Conservation (phyloP, 2,113 vertebrate species). For the Fregata magnificens region DNA sequence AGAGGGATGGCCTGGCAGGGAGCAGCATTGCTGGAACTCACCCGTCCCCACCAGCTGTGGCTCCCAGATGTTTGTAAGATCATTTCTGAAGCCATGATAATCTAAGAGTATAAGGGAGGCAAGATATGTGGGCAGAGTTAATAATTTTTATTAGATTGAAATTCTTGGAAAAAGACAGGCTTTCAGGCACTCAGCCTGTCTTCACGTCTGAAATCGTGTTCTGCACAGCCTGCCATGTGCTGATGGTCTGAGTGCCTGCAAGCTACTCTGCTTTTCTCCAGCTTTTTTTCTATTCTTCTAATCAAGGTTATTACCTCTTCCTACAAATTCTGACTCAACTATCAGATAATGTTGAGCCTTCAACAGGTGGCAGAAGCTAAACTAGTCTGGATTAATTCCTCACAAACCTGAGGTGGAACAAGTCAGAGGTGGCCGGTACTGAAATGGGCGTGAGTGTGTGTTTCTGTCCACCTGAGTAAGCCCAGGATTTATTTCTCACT, state of each 20-base stretch:
- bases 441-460: not conserved
- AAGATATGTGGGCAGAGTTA: not conserved
- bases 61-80: not conserved
- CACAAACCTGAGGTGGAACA: not conserved
- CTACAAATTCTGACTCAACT: not conserved
- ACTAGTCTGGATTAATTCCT: not conserved
- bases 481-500: not conserved
- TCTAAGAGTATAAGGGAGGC: not conserved
- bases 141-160: not conserved
- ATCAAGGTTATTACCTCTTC: not conserved
- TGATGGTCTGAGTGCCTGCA: not conserved
- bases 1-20: conserved; percentile 16
- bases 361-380: not conserved
- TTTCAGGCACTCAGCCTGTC: not conserved
- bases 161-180: not conserved
- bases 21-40: not conserved
- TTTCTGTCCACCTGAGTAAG: not conserved
- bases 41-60: not conserved
- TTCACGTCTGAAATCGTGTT: not conserved
- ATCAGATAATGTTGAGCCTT: not conserved
- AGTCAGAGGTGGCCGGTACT: not conserved
- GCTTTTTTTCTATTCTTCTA: not conserved
- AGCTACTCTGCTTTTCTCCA: not conserved
- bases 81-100: not conserved
- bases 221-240: not conserved